These are phyloP conservation scores for Syngnathus rostellatus DNA, from an alignment of 2,797 vertebrate species.

Conservation along the genomic window DNA sequence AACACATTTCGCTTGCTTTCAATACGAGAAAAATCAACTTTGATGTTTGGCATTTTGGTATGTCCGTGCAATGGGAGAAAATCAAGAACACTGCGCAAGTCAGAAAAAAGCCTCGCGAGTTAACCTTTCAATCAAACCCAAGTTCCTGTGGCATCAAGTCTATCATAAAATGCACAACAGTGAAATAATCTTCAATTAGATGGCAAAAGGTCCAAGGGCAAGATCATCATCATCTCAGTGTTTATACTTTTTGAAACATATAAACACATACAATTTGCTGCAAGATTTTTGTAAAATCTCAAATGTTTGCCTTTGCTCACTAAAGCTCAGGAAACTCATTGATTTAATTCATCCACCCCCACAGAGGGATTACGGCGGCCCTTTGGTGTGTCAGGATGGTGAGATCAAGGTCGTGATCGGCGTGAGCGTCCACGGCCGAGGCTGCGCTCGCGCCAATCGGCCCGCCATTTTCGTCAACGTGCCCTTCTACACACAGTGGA, in stretches of 20 bases:
- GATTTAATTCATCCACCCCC: slow-evolving; percentile 13
- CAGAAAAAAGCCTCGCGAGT: too few relatives aligned
- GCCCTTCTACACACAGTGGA: slow-evolving; percentile 91
- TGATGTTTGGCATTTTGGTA: neutral
- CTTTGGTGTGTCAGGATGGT: slow-evolving; percentile 88
- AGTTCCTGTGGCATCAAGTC: neutral
- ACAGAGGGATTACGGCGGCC: slow-evolving; percentile 93
- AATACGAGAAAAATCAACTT: neutral
- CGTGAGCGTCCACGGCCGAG: slow-evolving; percentile 89
- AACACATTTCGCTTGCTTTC: slow-evolving; percentile 5
- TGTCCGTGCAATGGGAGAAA: neutral
- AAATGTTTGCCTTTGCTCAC: neutral
- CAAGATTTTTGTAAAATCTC: neutral
- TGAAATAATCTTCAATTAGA: neutral
- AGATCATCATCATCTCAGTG: too few relatives aligned
- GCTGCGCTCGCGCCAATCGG: slow-evolving; percentile 86
- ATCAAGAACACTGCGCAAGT: neutral
- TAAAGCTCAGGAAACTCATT: neutral
- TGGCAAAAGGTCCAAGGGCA: too few relatives aligned
- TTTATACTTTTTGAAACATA: neutral
- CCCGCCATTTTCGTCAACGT: slow-evolving; percentile 93
- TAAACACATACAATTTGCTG: neutral
- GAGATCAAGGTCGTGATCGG: slow-evolving; percentile 85
- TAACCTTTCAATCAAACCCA: neutral
- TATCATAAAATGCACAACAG: too few relatives aligned